phyloP scores from a whole-genome alignment of 2,113 vertebrate species.

The Felis catus region DNA sequence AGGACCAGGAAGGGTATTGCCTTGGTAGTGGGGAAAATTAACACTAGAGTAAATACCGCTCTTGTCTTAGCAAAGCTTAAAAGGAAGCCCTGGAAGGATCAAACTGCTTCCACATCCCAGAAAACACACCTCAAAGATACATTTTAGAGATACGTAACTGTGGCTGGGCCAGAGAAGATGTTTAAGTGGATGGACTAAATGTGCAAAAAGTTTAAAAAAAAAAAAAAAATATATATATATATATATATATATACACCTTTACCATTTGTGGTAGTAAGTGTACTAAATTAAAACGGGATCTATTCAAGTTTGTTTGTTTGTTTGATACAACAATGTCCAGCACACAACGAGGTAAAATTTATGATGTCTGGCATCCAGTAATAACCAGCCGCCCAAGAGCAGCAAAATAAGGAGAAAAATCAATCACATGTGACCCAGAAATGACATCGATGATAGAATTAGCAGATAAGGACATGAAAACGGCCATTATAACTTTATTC shows the following conservation, averaged over 20 bases:
- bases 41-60: background rate
- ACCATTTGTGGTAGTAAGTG: background rate
- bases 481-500: background rate
- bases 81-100: background rate
- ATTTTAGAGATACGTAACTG: background rate
- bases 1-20: background rate
- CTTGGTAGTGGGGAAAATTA: background rate
- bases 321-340: background rate
- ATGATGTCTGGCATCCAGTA: background rate
- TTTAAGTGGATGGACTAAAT: background rate
- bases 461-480: background rate
- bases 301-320: background rate
- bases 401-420: background rate
- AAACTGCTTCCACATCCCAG: background rate
- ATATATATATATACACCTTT: background rate
- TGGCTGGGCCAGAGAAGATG: background rate
- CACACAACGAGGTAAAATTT: background rate
- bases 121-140: background rate
- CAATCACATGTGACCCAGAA: background rate
- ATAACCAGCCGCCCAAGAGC: background rate
- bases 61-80: background rate
- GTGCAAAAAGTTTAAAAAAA: background rate
- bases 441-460: background rate
- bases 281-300: background rate
- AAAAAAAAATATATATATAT: background rate